A percentile compares a stretch with the other conserved stretches of the same genome.
Evolutionary conservation across 1,140 invertebrate genomes (phyloP).

Genomic region (Solenopsis fugax): DNA sequence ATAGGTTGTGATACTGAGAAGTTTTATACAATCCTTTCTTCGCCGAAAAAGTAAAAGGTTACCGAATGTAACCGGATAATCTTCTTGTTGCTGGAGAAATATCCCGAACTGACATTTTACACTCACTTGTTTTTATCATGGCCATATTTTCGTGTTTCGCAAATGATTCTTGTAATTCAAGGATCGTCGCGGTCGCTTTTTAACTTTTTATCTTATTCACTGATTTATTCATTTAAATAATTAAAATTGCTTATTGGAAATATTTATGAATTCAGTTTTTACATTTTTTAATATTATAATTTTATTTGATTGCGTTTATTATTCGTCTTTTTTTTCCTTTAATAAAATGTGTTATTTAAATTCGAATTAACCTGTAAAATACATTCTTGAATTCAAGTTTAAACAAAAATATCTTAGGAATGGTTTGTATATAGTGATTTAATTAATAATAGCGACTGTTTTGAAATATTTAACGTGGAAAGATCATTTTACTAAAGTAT

Average conservation of each 20-base stretch:
- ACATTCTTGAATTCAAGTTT: not conserved
- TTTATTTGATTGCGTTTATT: not conserved
- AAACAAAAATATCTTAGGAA: not conserved
- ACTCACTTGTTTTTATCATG: not conserved
- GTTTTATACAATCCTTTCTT: not conserved
- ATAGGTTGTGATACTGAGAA: not conserved
- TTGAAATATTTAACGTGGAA: not conserved
- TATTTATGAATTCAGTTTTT: constrained; percentile 1
- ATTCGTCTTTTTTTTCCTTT: not conserved
- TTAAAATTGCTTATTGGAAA: not conserved
- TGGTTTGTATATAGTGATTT: constrained; percentile 54
- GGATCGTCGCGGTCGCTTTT: no score
- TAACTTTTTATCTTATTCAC: not conserved
- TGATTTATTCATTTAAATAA: not conserved
- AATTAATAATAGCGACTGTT: constrained; percentile 16
- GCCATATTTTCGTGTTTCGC: not conserved
- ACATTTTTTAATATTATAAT: not conserved
- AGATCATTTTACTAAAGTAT: no score
- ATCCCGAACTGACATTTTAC: constrained; percentile 14
- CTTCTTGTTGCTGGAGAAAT: not conserved
- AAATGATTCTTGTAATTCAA: not conserved
- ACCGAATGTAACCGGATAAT: not conserved
- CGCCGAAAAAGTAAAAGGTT: constrained; percentile 53
- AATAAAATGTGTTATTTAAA: not conserved
- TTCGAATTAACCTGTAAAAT: not conserved